Base-by-base conservation (phyloP, 1,140 invertebrate species). In the Dendrolimus punctatus region DNA sequence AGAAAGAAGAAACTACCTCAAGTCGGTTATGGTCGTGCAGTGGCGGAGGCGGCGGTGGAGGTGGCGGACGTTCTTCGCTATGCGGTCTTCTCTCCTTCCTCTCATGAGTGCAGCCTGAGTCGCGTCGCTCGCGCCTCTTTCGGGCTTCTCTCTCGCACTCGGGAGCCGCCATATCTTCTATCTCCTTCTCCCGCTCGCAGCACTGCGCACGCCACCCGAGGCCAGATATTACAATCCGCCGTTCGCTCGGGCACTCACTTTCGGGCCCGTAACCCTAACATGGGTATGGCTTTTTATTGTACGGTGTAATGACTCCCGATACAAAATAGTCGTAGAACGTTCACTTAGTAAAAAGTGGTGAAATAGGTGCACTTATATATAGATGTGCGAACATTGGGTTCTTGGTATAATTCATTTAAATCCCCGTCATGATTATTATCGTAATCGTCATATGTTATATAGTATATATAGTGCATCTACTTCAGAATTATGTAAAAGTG, bases 91-190 rank as follows among this genome's bases (percentile, higher is more conserved):
- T 91, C 46, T 95, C 89, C 76, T 95, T 95, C 51, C 93, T 89
- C 72, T 95, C 93, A 89, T 85, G 80, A 38, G 80, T 67, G 66
- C 80, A 79, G n/a, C 82, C 91, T 39, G 90, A 91, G 76, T 95
- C 93, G 50, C 93, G 90, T 43, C 92, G 89, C 82, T 95, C 94
- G 76, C 94, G 94, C 44, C 93, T 90, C 76, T 95, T 95, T 55
- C 93, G 88, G 2, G 80, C 83, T 68, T 86, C 83, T 56, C 82
- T 65, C 68, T 85, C 82, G 58, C 79, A 76, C 73, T 84, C 83
- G 45, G 79, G 74, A 46, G 80, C 80, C 51, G 83, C 83, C 83
- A 86, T 86, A 49, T 76, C 75, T 68, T 75, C 80, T 36, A 62
- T 71, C 62, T 70, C 69, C 60, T 63, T 74, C 64, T 73, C 69